These are phyloP conservation scores for Denticeps clupeoides DNA, from an alignment of 2,797 vertebrate species.

Conservation along the genomic window DNA sequence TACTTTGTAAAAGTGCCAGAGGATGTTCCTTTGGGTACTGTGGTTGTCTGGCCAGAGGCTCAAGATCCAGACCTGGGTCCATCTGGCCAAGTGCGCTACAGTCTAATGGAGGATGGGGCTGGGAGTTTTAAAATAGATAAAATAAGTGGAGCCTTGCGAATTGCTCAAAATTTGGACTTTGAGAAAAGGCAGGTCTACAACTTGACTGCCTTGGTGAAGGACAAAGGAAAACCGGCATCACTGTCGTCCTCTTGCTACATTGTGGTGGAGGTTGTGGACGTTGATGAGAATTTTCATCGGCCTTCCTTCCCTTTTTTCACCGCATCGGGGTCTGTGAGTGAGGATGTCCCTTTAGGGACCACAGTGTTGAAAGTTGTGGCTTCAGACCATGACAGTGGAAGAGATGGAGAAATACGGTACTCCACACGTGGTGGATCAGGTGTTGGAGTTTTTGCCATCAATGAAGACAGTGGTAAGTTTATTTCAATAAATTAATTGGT, in stretches of 20 bases:
- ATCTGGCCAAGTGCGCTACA: constrained; percentile 69
- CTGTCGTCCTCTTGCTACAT: constrained; percentile 64
- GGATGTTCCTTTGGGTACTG: constrained; percentile 68
- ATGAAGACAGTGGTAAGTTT: constrained; percentile 69
- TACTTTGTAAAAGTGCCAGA: constrained; percentile 67
- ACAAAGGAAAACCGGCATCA: constrained; percentile 65
- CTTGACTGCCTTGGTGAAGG: constrained; percentile 66
- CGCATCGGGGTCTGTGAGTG: constrained; percentile 62
- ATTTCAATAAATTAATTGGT: too few species aligned
- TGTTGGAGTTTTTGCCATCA: constrained; percentile 67
- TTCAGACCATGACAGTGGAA: constrained; percentile 62
- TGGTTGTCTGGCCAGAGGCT: constrained; percentile 69
- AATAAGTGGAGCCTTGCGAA: constrained; percentile 64
- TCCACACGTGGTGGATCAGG: constrained; percentile 73
- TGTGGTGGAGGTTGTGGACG: constrained; percentile 68
- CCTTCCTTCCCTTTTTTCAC: constrained; percentile 64
- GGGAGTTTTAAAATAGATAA: constrained; percentile 71
- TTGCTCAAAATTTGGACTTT: constrained; percentile 66
- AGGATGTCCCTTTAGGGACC: constrained; percentile 61
- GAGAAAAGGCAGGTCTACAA: constrained; percentile 72
- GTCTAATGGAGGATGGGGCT: constrained; percentile 60
- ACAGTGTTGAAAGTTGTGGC: constrained; percentile 67
- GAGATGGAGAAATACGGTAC: constrained; percentile 68
- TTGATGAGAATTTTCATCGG: constrained; percentile 69
- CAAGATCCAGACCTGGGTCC: constrained; percentile 69